These are phyloP conservation scores for Anguilla rostrata DNA, from an alignment of 2,113 vertebrate species.

Conservation along the genomic window DNA sequence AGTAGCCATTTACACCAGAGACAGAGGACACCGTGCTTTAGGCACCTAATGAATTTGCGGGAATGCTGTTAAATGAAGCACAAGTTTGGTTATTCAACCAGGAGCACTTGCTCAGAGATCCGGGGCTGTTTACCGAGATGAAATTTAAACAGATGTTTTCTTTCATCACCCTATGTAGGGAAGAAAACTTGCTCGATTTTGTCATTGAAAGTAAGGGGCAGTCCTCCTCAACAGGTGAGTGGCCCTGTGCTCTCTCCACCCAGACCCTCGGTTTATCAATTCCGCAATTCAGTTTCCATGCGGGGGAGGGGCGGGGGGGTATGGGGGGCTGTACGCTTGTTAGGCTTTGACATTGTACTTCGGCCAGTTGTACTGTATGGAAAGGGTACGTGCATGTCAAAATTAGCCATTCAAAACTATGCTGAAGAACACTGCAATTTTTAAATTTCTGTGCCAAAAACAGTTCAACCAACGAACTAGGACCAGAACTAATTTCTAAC, in stretches of 20 bases:
- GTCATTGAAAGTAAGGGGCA: background rate
- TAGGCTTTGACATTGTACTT: background rate
- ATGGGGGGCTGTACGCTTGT: background rate
- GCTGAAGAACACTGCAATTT: background rate
- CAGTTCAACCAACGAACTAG: background rate
- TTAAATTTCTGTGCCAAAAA: background rate
- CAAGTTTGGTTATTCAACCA: too few relatives aligned
- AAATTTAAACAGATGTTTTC: too few relatives aligned
- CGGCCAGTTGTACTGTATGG: background rate
- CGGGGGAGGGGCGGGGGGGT: background rate
- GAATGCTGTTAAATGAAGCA: too few relatives aligned
- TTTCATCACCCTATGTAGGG: too few relatives aligned
- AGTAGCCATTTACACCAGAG: too few relatives aligned
- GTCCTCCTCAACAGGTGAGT: background rate
- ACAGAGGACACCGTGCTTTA: too few relatives aligned
- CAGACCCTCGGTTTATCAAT: background rate
- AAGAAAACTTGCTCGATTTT: background rate
- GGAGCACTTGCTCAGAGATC: too few relatives aligned
- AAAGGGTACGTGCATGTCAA: background rate
- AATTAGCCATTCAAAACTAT: background rate
- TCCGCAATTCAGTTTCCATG: background rate
- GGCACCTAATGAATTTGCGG: too few relatives aligned
- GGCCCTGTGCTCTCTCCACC: background rate
- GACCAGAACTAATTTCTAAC: background rate
- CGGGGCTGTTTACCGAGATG: too few relatives aligned